Evolutionary conservation across 2,888 invertebrate species (phyloP), one percentile per base, ranked within the genome.

Genomic region (Melieria picta): DNA sequence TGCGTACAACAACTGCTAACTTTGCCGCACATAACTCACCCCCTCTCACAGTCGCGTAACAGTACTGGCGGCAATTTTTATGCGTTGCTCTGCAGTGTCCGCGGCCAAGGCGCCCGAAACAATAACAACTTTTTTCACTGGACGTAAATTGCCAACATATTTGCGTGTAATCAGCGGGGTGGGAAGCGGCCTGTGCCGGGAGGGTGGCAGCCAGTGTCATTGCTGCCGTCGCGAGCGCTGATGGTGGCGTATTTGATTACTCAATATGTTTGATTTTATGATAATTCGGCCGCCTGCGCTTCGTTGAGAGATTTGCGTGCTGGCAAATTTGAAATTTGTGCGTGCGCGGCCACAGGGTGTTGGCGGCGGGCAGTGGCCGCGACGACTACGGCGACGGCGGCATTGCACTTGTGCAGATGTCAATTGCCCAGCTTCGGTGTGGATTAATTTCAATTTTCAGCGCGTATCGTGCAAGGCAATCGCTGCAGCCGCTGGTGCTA

Each of bases 211-310:
- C 30, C 30, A 30, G 30, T 30, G 30, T 30, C 30, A 50, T 60
- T 60, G 47, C 60, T 10, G 67, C 67, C 50, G 67, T 67, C 57
- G 62, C 63, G 61, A 50, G 52, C n/a, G 57, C 43, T 71, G 46
- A 47, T 30, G 60, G 61, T 52, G 11, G 52, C 43, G 69, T 62
- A 69, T 82, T 82, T 84, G 83, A 83, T 84, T 83, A 84, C 80
- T 84, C 84, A 84, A 84, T 84, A 82, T 84, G 84, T 80, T 84
- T 82, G 80, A 82, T 84, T 84, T 77, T 79, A 70, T 76, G 81
- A 80, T 80, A 77, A 77, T 73, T 69, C 55, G 52, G 65, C 55
- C 61, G 11, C 62, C 42, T 30, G 30, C 30, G 30, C 30, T 30
- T 30, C 30, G 30, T 30, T 30, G 30, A 30, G 30, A 30, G 3